Percentiles rank a stretch among this genome's conserved stretches.
Evolutionary conservation across 2,113 vertebrate genomes (phyloP).

Genomic region (Ardeotis arabs): DNA sequence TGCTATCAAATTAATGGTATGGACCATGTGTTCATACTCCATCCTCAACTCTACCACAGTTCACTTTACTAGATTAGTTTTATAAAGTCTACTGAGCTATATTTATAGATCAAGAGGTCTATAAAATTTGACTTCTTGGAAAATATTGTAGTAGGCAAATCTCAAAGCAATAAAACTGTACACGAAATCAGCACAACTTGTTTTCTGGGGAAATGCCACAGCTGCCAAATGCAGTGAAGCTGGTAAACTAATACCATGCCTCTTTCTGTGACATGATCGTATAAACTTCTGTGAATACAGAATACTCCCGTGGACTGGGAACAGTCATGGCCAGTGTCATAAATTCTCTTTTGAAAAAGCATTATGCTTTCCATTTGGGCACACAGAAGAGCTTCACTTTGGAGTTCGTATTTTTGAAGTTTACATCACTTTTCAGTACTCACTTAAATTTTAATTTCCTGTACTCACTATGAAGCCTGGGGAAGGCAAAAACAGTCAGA

Average conservation of each 20-base stretch:
- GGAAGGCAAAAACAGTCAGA: not conserved
- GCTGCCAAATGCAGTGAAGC: not conserved
- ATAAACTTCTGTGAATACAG: not conserved
- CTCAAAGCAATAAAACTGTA: not conserved
- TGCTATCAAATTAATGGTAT: not conserved
- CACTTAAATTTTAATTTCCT: not conserved
- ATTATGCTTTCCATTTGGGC: not conserved
- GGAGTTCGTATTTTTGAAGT: not conserved
- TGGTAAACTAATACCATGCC: not conserved
- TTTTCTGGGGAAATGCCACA: not conserved
- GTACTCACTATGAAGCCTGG: not conserved
- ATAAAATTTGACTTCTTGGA: not conserved
- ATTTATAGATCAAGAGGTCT: not conserved
- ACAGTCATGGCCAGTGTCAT: not conserved
- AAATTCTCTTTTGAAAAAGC: not conserved
- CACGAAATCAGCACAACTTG: not conserved
- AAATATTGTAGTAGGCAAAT: not conserved
- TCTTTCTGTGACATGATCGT: not conserved
- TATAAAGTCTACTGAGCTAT: not conserved
- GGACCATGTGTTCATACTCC: not conserved
- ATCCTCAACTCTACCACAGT: not conserved
- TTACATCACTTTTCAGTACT: not conserved
- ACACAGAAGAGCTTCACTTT: not conserved
- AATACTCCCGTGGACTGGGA: not conserved
- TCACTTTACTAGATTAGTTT: not conserved